phyloP scores from a whole-genome alignment of 2,113 vertebrate species.

The Willisornis vidua region DNA sequence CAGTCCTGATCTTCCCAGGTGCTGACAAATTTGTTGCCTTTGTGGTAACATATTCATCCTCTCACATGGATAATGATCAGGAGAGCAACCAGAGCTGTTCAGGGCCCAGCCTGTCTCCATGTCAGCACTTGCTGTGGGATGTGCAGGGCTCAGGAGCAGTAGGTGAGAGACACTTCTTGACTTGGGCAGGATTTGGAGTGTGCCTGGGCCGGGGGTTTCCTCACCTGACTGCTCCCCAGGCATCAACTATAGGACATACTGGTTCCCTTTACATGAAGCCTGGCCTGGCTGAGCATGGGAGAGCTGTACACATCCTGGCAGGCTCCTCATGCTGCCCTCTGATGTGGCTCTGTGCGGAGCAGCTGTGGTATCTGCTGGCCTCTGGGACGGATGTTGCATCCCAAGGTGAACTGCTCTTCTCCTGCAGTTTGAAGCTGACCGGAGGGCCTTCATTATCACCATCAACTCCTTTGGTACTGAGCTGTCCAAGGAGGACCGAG shows the following conservation, averaged over 20 bases:
- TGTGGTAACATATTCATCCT: not conserved
- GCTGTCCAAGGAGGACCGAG: slow-evolving; percentile 95
- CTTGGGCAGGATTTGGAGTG: not conserved
- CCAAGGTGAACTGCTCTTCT: not conserved
- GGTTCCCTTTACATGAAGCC: not conserved
- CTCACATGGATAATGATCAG: rapidly evolving
- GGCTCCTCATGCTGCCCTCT: not conserved
- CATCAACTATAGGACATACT: not conserved
- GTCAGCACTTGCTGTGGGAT: not conserved
- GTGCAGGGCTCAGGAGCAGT: not conserved
- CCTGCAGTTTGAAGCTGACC: slow-evolving; percentile 92
- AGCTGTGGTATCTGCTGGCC: not conserved
- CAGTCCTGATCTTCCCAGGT: not conserved
- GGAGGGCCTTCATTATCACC: slow-evolving; percentile 98
- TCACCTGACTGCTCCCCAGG: not conserved
- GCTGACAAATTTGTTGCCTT: not conserved
- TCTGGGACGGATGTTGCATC: not conserved
- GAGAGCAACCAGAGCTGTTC: not conserved
- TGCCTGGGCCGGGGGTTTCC: not conserved
- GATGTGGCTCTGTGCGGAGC: not conserved
- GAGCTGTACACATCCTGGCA: not conserved
- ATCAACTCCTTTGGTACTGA: slow-evolving; percentile 98
- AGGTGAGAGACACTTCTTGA: not conserved
- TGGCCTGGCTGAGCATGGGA: not conserved
- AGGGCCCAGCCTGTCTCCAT: not conserved